Evolutionary conservation across 2,113 vertebrate species (phyloP).

Genomic region (Hiodon tergisus): DNA sequence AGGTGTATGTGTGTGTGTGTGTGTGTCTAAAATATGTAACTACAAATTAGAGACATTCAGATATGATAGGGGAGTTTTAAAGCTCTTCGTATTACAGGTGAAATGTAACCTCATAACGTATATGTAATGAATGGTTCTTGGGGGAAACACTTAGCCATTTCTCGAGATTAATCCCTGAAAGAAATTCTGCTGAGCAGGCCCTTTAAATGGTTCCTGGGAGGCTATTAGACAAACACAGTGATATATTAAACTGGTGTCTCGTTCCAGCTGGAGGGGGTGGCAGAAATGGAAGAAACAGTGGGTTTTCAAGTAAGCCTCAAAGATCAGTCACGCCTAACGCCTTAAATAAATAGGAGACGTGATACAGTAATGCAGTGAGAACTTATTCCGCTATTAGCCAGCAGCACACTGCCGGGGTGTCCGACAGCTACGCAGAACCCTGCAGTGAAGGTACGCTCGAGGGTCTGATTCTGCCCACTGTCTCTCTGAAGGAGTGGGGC

Average conservation of each 20-base stretch:
- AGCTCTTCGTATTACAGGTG: neutral
- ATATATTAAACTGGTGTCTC: conserved; percentile 56
- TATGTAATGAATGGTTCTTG: conserved; percentile 50
- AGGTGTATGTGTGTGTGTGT: no score
- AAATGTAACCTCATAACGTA: conserved; percentile 18
- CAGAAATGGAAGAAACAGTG: conserved; percentile 39
- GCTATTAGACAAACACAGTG: conserved; percentile 64
- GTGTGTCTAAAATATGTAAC: no score
- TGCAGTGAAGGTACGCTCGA: conserved; percentile 42
- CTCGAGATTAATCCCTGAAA: conserved; percentile 52
- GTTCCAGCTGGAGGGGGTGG: conserved; percentile 52
- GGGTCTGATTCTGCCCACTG: conserved; percentile 48
- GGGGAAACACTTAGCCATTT: conserved; percentile 49
- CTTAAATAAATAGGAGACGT: conserved; percentile 59
- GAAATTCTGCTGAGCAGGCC: conserved; percentile 54
- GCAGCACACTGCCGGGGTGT: conserved; percentile 43
- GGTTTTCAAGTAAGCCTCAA: conserved; percentile 32
- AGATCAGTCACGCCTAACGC: conserved; percentile 58
- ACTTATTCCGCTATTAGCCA: conserved; percentile 43
- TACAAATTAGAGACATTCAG: no score
- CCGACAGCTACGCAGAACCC: conserved; percentile 40
- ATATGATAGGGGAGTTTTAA: no score
- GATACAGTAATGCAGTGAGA: conserved; percentile 59
- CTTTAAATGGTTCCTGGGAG: conserved; percentile 56
- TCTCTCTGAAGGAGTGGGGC: conserved; percentile 16